Base-by-base conservation (phyloP, 2,888 invertebrate genomes). In the Aporophyla lueneburgensis region DNA sequence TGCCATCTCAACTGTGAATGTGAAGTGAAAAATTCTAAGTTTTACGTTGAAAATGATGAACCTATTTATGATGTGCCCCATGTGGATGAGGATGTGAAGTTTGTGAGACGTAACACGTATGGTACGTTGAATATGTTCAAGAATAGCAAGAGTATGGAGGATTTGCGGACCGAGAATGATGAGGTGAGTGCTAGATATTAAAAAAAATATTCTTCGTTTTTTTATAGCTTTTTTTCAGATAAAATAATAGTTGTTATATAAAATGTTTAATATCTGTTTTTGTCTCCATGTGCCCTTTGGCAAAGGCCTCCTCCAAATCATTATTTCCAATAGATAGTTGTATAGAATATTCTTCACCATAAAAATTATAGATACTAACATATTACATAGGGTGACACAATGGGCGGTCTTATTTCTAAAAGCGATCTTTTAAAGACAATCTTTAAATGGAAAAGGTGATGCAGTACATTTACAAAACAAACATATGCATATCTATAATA, bases 1-100 rank as follows among this genome's bases (percentile, higher is more conserved):
- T 96, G 96, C 72, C 96, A 96, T 89, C 87, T 96, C 6, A 93
- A 91, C 33, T 96, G 96, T 88, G 92, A 93, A 16, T 96, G 95
- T 84, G 89, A 89, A 59, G 83, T 78, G 53, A 85, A 91, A 62
- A 94, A 91, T 43, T 94, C 95, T 0, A 92, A 93, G 78, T 96
- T 96, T 80, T 95, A 93, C 56, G 78, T 94, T 0, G 91, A 92
- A 1, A 92, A 96, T 49, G 75, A 66, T 33, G 97, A 97, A 85
- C 97, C 97, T 85, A 97, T 97, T 46, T 97, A 97, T 89, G 97
- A 97, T 83, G 97, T 97, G 85, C 97, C 97, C 0, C 97, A 95
- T 89, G 92, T 59, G 0, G 88, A 88, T 74, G 49, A 90, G 65
- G 85, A 71, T n/a, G n/a, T 24, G 2, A 78, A 61, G 67, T 66